A percentile compares a stretch with the other conserved stretches of the same genome.
Evolutionary conservation across 2,888 invertebrate genomes (phyloP).

Genomic region (Dendrolimus pini): DNA sequence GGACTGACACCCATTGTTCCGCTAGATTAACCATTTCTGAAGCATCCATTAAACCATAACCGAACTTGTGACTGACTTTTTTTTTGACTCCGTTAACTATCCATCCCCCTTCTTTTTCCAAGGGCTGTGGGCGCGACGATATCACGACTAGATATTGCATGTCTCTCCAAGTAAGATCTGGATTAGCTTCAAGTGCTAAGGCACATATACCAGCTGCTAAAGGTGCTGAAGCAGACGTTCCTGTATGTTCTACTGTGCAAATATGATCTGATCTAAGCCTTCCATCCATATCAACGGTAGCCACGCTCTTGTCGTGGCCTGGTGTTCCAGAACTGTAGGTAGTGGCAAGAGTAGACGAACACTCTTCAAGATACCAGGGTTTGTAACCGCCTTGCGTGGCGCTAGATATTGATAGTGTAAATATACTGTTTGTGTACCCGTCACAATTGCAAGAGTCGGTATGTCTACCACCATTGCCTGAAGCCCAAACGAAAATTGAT

Average conservation of each 20-base stretch:
- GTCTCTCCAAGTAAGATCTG: conserved; percentile 96
- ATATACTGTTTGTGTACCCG: conserved; percentile 99
- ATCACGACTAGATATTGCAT: conserved; percentile 97
- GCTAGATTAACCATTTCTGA: conserved; percentile 94
- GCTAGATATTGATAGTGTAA: conserved; percentile 97
- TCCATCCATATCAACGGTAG: conserved; percentile 94
- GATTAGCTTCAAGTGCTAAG: conserved; percentile 94
- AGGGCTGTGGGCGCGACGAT: conserved; percentile 90
- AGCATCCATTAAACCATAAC: conserved; percentile 99
- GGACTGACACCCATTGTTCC: conserved; percentile 94
- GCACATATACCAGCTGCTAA: conserved; percentile 97
- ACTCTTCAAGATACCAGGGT: conserved; percentile 99
- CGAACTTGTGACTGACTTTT: conserved; percentile 97
- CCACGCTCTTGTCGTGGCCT: conserved; percentile 92
- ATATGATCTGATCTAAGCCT: conserved; percentile 90
- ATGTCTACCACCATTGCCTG: conserved; percentile 96
- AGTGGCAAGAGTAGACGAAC: conserved; percentile 98
- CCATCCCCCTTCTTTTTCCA: conserved; percentile 96
- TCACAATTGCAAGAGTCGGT: conserved; percentile 99
- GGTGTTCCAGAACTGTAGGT: conserved; percentile 98
- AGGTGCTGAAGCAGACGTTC: conserved; percentile 96
- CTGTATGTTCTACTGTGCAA: conserved; percentile 93
- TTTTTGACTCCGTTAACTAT: conserved; percentile 94
- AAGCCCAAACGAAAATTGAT: conserved; percentile 98
- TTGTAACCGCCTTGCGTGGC: conserved; percentile 96